Percentiles rank a stretch among this genome's conserved stretches.
Evolutionary conservation across 2,888 invertebrate genomes (phyloP).

Genomic region (Philereme vetulata): DNA sequence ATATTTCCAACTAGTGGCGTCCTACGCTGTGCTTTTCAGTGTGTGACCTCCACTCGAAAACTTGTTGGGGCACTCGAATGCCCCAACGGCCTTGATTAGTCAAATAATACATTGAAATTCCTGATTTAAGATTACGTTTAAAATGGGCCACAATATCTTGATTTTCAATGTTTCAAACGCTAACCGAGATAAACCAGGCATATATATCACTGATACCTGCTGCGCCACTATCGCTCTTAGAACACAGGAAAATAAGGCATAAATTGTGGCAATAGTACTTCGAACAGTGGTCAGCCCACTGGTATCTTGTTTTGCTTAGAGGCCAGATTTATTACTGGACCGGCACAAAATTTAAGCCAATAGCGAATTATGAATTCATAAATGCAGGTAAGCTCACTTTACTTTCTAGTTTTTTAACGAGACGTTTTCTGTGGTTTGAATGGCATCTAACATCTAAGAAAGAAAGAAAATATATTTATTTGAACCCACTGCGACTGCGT

Average conservation of each 20-base stretch:
- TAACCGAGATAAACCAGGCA: conserved; percentile 9
- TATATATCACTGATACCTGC: conserved; percentile 22
- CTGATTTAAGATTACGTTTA: neutral
- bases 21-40: no score
- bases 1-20: no score
- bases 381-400: no score
- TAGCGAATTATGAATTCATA: conserved; percentile 4
- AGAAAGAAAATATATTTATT: no score
- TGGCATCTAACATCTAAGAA: no score
- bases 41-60: no score
- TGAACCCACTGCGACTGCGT: no score
- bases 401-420: no score
- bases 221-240: conserved; percentile 21
- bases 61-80: no score
- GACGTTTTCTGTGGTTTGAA: no score
- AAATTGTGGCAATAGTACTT: conserved; percentile 20
- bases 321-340: conserved; percentile 38
- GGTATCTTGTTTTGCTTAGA: conserved; percentile 40
- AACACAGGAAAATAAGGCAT: conserved; percentile 14
- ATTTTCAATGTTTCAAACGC: conserved; percentile 18
- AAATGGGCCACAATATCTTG: conserved; percentile 8
- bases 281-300: conserved; percentile 28
- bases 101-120: neutral
- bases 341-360: conserved; percentile 9
- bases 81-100: no score